phyloP scores from a whole-genome alignment of 1,140 invertebrate species.

The Drosophila sp. region DNA sequence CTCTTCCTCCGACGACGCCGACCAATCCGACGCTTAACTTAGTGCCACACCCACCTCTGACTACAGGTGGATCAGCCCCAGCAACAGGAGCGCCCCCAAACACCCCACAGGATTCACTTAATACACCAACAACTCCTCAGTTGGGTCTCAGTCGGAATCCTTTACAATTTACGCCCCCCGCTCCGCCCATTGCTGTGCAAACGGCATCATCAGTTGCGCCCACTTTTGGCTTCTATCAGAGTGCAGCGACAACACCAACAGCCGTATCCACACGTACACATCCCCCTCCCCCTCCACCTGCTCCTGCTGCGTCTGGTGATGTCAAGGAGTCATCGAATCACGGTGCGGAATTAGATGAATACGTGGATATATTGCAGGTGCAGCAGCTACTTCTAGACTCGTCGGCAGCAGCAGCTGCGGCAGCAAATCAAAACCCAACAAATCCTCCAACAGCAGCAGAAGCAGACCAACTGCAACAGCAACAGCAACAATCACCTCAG shows the following conservation, averaged over 20 bases:
- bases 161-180: constrained; percentile 65
- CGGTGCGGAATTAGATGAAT: constrained; percentile 82
- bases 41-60: constrained; percentile 18
- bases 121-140: constrained; percentile 72
- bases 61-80: background rate
- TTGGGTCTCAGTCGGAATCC: constrained; percentile 67
- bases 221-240: constrained; percentile 62
- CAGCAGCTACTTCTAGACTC: constrained; percentile 84
- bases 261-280: background rate
- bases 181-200: constrained; percentile 47
- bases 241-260: constrained; percentile 4
- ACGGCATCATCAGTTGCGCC: constrained; percentile 26
- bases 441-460: constrained; percentile 12
- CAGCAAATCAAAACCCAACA: constrained; percentile 28
- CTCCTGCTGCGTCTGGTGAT: constrained; percentile 12
- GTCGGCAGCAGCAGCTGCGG: constrained; percentile 63
- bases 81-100: constrained; percentile 26
- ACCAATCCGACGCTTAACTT: constrained; percentile 32
- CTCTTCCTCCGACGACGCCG: constrained; percentile 16
- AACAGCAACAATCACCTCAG: constrained; percentile 40
- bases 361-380: constrained; percentile 85
- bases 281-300: background rate
- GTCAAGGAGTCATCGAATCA: constrained; percentile 19
- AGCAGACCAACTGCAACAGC: constrained; percentile 12
- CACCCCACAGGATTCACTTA: constrained; percentile 67